Base-by-base conservation (phyloP, 2,113 vertebrate genomes). In the Corythaixoides concolor region DNA sequence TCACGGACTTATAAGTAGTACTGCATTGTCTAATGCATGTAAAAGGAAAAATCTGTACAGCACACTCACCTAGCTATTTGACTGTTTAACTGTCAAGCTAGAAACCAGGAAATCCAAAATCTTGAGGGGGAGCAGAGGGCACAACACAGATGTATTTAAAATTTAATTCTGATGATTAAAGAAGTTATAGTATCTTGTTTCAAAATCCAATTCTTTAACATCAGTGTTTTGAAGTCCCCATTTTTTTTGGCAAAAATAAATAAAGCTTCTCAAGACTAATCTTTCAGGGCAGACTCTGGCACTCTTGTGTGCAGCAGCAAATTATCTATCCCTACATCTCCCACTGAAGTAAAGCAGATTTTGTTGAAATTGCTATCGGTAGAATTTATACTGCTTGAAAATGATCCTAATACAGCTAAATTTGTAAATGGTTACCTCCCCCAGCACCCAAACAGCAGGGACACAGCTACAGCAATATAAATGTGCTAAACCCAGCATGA, bases 401-500 rank as follows among this genome's bases (percentile, higher is more conserved):
- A 73, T 28, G 4, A 72, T 87, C 39, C 10, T 60, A 85, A 58
- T 76, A 82, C 41, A 91, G 66, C 74, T 96, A 88, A 91, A 91
- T 85, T 89, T 89, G 66, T 53, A 91, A 89, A 75, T 43, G n/a
- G 56, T 79, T 96, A 30, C 87, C 62, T 89, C 89, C 77, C 43
- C 66, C 66, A 95, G 74, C 91, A 97, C 89, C 93, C 67, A 96
- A 94, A 87, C 84, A 96, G 69, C 85, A 89, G 93, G 89, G 69
- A 75, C 22, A 0, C 69, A 79, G 69, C 69, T 49, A 87, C 49
- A 85, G 74, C 30, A 49, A 93, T 88, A 89, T 35, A 96, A 93
- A 66, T 83, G 93, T 89, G 96, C 33, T 96, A 97, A 96, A 95
- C 96, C 93, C 95, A 95, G 87, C 58, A 82, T 15, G 8, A 75